phyloP scores from a whole-genome alignment of 2,797 vertebrate species.

The Brotogeris chrysoptera region DNA sequence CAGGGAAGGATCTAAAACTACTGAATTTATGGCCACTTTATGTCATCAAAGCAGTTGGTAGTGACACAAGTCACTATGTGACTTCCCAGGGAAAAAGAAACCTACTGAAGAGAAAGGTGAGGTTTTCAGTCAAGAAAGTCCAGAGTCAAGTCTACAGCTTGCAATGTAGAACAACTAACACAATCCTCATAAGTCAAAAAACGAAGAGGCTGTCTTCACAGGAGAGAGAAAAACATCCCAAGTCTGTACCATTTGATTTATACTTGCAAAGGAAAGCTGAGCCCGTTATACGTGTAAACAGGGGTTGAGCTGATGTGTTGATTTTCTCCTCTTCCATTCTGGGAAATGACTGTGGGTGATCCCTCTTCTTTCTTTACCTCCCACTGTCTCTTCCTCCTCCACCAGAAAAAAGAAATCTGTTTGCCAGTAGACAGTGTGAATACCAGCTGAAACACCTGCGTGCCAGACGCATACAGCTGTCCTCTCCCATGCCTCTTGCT shows the following conservation, averaged over 20 bases:
- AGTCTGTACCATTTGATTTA: constrained; percentile 75
- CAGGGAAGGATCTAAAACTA: neutral
- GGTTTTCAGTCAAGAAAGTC: neutral
- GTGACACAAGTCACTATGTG: neutral
- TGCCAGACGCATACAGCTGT: constrained; percentile 68
- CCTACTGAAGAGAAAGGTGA: neutral
- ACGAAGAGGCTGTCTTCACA: constrained; percentile 54
- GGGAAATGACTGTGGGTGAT: constrained; percentile 80
- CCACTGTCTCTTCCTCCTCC: constrained; percentile 56
- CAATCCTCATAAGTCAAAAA: constrained; percentile 38
- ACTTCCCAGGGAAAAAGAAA: neutral
- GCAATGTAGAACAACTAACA: constrained; percentile 6
- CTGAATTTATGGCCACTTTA: neutral
- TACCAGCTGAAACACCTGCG: constrained; percentile 77
- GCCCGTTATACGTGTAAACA: constrained; percentile 56
- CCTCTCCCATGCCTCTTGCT: neutral
- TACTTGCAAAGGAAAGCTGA: constrained; percentile 66
- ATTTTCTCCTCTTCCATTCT: constrained; percentile 71
- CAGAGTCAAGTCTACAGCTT: constrained; percentile 34
- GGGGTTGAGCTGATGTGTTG: constrained; percentile 68
- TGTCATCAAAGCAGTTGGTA: neutral
- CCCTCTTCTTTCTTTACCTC: constrained; percentile 72
- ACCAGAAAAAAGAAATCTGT: constrained; percentile 25
- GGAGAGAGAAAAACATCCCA: constrained; percentile 73
- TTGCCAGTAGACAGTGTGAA: constrained; percentile 70